Evolutionary conservation across 2,797 vertebrate species (phyloP).

Genomic region (Acestrorhynchus altus): DNA sequence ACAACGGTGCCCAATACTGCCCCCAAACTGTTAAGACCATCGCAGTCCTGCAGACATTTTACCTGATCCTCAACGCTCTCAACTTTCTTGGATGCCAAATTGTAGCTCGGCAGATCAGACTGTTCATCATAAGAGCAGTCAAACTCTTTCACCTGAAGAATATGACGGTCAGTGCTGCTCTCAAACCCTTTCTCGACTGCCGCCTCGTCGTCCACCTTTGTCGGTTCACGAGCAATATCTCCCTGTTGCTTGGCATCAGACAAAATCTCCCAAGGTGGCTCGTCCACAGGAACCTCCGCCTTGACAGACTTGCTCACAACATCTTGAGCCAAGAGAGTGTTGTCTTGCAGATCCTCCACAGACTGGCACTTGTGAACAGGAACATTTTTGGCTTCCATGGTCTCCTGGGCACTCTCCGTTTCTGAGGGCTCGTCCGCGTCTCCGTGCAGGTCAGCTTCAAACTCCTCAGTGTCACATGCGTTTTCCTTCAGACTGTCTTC

Average conservation of each 20-base stretch:
- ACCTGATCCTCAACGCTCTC: neutral
- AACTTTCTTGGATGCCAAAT: constrained; percentile 3
- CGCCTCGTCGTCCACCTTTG: neutral
- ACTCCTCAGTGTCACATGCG: neutral
- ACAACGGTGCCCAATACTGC: neutral
- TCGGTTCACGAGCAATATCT: neutral
- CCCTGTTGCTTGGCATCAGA: neutral
- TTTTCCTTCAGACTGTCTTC: constrained; percentile 9
- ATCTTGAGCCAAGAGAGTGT: constrained; percentile 33
- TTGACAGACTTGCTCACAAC: constrained; percentile 1
- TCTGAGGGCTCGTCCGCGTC: constrained; percentile 50
- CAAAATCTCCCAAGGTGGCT: neutral
- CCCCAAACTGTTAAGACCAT: neutral
- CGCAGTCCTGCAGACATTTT: constrained; percentile 9
- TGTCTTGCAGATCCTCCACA: constrained; percentile 42
- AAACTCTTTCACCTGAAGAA: constrained; percentile 18
- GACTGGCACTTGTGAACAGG: constrained; percentile 31
- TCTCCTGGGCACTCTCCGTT: constrained; percentile 52
- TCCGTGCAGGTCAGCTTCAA: constrained; percentile 7
- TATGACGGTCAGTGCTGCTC: neutral
- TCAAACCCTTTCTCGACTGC: constrained; percentile 12
- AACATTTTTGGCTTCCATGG: constrained; percentile 32
- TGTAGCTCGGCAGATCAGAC: neutral
- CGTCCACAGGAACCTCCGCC: neutral
- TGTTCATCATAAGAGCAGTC: constrained; percentile 33